Conservation (phyloP, 1,140 invertebrate species). For the Caenorhabditis brenneri region DNA sequence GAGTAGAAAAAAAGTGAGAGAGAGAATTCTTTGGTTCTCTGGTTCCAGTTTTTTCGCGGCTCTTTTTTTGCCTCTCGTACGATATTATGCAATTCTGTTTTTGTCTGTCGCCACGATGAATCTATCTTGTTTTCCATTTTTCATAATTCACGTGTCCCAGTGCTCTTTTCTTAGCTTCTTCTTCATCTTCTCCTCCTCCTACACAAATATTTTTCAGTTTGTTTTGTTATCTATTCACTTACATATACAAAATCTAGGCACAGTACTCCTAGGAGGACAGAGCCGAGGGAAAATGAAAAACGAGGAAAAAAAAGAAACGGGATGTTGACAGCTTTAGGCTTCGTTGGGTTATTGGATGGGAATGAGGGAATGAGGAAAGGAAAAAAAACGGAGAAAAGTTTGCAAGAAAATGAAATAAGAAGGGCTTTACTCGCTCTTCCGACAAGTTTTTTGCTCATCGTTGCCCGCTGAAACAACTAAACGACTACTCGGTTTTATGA, state of each 20-base stretch:
- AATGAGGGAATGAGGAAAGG: conserved; percentile 21
- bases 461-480: not conserved
- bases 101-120: conserved; percentile 26
- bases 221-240: no score
- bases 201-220: no score
- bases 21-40: not conserved
- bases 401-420: conserved; percentile 40
- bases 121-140: conserved; percentile 1
- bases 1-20: not conserved
- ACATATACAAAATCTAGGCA: no score
- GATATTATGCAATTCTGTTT: conserved; percentile 36
- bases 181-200: not conserved
- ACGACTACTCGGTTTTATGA: no score
- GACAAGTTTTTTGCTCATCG: not conserved
- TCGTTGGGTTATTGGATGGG: conserved; percentile 36
- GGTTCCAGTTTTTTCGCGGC: not conserved
- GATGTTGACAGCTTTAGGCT: conserved; percentile 31
- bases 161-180: not conserved
- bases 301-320: not conserved
- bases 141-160: conserved; percentile 9
- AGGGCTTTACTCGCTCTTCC: not conserved
- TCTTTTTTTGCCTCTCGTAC: conserved; percentile 3
- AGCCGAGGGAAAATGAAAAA: not conserved
- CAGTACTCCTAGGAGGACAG: not conserved
- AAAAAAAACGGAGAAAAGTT: not conserved